A percentile compares a stretch with the other conserved stretches of the same genome.
These are phyloP conservation scores for Eumaeus atala DNA, from an alignment of 1,140 invertebrate species.

Conservation along the genomic window DNA sequence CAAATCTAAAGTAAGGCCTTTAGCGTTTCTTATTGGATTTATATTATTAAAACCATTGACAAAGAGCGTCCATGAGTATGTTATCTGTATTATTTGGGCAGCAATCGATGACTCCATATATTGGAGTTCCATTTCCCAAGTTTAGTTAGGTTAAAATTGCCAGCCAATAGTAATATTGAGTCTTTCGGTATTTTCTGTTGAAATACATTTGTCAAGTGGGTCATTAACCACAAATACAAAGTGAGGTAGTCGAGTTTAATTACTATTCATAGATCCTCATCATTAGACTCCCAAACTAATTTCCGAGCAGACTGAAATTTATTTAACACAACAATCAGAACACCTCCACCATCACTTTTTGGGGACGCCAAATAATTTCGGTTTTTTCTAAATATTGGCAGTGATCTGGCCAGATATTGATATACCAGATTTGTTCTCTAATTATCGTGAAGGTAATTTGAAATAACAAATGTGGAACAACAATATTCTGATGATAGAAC, in stretches of 20 bases:
- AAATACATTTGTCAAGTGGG: conserved; percentile 13
- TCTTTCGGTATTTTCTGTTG: conserved; percentile 1
- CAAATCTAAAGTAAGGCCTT: too few species aligned
- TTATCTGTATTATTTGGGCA: neutral
- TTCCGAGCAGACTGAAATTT: conserved; percentile 3
- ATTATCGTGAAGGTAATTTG: too few species aligned
- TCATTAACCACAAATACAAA: conserved; percentile 13
- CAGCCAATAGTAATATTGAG: neutral
- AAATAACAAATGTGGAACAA: too few species aligned
- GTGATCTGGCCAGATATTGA: neutral
- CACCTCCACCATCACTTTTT: conserved; percentile 5
- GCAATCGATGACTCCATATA: neutral
- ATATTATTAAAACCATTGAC: too few species aligned
- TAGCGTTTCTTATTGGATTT: too few species aligned
- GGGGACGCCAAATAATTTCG: neutral
- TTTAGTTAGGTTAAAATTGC: neutral
- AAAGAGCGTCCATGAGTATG: too few species aligned
- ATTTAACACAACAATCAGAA: conserved; percentile 1
- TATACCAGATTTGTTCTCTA: too few species aligned
- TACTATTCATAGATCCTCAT: conserved; percentile 19
- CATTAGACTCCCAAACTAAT: conserved; percentile 5
- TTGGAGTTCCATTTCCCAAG: neutral
- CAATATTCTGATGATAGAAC: too few species aligned
- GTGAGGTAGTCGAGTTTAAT: conserved; percentile 5
- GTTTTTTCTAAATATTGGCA: conserved; percentile 17